Base-by-base conservation (phyloP, 2,113 vertebrate species). In the Muntiacus muntjak region DNA sequence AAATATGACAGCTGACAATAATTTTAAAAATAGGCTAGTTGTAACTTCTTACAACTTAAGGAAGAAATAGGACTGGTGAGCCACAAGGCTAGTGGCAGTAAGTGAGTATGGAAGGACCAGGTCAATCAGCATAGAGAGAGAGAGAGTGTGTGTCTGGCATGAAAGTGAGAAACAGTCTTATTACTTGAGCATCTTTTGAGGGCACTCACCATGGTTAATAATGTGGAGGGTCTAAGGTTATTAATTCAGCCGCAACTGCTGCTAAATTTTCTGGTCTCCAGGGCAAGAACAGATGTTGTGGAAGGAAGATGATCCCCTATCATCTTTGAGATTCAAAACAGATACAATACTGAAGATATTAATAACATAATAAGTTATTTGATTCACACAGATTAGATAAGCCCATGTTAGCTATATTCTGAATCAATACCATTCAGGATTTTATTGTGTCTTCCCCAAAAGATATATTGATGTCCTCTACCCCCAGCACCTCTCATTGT, bases 141-240 rank as follows among this genome's bases (percentile, higher is more conserved):
- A 13, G 11, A 25, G 17, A 2, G 4, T 11, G 2, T 0, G 9
- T 71, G n/a, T 71, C 67, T n/a, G 3, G 55, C 26, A 16, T 33
- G 50, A 33, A 71, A 71, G 78, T 23, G 7, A 94, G 45, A 62
- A 40, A 25, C 10, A 89, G 78, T 30, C 33, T 84, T 58, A 30
- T 17, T 28, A 57, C 16, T 30, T 3, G 7, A 78, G 23, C 6
- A 54, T 33, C 45, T 87, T 26, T 11, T 52, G 54, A 90, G n/a
- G 30, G 26, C 82, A 62, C 17, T 83, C 40, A 21, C 50, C 11
- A 55, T 71, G 26, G 16, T 50, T 92, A 28, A 81, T 11, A 26
- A 33, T 28, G 45, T 3, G 47, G 55, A 92, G 15, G 47, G 57
- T 79, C 88, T 67, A 74, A 86, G 28, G 14, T 71, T 90, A 52